Base-by-base conservation (phyloP, 1,140 invertebrate genomes). In the Diorhabda carinulata region DNA sequence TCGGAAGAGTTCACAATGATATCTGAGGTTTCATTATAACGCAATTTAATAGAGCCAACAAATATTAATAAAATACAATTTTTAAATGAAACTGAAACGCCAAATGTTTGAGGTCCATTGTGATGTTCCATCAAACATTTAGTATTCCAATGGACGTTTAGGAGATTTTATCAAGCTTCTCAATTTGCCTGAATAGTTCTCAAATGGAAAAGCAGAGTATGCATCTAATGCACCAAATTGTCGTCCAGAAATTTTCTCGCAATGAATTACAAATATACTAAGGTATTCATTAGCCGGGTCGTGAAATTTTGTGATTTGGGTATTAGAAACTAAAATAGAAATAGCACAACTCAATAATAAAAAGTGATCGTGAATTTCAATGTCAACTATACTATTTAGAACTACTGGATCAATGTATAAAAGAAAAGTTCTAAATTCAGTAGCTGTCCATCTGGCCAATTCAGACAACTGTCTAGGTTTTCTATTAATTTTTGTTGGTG, bases 401-500 rank as follows among this genome's bases (percentile, higher is more conserved):
- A 81, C 77, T 45, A 82, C 71, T 58, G 80, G 75, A 9, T 82
- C 83, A 42, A 78, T 78, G 74, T 84, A 84, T 4, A 83, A 66
- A 41, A 85, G 64, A 78, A 84, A 83, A 59, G 79, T 77, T 25
- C 83, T 72, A 74, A 82, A 83, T 73, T 85, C 83, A 41, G 82
- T 84, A 5, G 82, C 82, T 77, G 85, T 85, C 80, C 80, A 84
- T 9, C 68, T 5, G 40, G 61, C 8, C 9, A 74, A 10, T 60
- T 76, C 72, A 7, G 47, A 43, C 7, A 74, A 44, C 8, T 6
- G 5, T 59, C 70, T 61, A 7, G 74, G 67, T 72, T 74, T 76
- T 69, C 73, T 43, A 62, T 72, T 72, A 58, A 76, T 59, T 71
- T 74, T 65, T n/a, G 25, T 9, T 9, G 72, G 72, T 64, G 25